Conservation (phyloP, 2,113 vertebrate species). For the Hemibagrus wyckioides region DNA sequence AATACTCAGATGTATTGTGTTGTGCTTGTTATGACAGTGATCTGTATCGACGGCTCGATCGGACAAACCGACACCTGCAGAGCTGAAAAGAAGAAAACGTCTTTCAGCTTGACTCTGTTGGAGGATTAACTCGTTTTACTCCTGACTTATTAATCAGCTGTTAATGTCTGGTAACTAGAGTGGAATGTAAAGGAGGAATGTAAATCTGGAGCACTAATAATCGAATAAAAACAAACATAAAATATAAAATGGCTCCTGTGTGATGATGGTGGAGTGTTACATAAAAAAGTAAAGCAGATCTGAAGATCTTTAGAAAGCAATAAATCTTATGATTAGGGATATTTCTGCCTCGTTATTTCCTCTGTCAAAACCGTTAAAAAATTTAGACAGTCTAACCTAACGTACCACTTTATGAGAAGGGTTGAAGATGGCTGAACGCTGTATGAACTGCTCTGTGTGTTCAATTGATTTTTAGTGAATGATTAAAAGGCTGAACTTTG, state of each 20-base stretch:
- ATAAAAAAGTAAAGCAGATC: not conserved
- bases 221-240: too few relatives aligned
- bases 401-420: not conserved
- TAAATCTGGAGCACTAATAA: too few relatives aligned
- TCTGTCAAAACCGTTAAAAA: not conserved
- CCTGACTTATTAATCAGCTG: not conserved
- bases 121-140: not conserved
- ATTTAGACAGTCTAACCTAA: not conserved
- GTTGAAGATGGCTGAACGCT: not conserved
- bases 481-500: not conserved
- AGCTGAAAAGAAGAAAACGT: too few relatives aligned
- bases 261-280: too few relatives aligned
- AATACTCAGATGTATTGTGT: not conserved
- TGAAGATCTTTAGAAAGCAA: not conserved
- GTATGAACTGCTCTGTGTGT: not conserved
- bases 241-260: too few relatives aligned
- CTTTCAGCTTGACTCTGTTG: too few relatives aligned
- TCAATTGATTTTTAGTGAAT: conserved; percentile 18
- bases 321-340: not conserved
- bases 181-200: not conserved
- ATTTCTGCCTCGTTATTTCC: not conserved
- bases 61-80: not conserved
- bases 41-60: not conserved
- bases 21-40: not conserved
- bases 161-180: not conserved